Base-by-base conservation (phyloP, 2,113 vertebrate genomes). In the Tragelaphus buxtoni region DNA sequence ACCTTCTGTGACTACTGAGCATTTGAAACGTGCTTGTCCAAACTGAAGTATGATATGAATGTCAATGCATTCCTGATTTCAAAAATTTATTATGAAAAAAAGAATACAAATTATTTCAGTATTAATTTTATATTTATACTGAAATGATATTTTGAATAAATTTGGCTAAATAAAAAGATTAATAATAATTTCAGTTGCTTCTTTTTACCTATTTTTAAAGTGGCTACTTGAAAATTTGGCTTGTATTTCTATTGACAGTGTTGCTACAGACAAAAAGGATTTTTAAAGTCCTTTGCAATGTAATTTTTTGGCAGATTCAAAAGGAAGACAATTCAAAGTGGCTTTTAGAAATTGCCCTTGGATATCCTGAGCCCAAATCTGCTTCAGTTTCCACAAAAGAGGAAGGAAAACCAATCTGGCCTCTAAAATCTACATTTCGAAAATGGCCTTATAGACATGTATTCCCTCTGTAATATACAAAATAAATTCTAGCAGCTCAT, bases 341-440 rank as follows among this genome's bases (percentile, higher is more conserved):
- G 84, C 65, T 86, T 96, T 96, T 87, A 90, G 93, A 92, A 95
- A 94, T 85, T 92, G 80, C 24, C 26, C 61, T 95, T 76, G 47
- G 81, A 69, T 60, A 22, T 91, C 90, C 80, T 94, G 51, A 95
- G 42, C 45, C 90, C 39, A 97, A 47, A 74, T 92, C 63, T 88
- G 42, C 88, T 94, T 87, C 30, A 60, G 53, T 95, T 96, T 93
- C 86, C 28, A 87, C 18, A 13, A 47, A 81, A 95, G 76, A 51
- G 39, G 65, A 42, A 81, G 53, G 65, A 87, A 90, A 94, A 65
- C 7, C 47, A 76, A 90, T 93, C 65, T 96, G 63, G n/a, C 20
- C 32, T 92, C 65, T 94, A 63, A 93, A 90, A 76, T 89, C 65
- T 79, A 32, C n/a, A 30, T 94, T 95, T 97, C 72, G 30, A 93